phyloP scores from a whole-genome alignment of 2,113 vertebrate species.

The Mobula hypostoma region DNA sequence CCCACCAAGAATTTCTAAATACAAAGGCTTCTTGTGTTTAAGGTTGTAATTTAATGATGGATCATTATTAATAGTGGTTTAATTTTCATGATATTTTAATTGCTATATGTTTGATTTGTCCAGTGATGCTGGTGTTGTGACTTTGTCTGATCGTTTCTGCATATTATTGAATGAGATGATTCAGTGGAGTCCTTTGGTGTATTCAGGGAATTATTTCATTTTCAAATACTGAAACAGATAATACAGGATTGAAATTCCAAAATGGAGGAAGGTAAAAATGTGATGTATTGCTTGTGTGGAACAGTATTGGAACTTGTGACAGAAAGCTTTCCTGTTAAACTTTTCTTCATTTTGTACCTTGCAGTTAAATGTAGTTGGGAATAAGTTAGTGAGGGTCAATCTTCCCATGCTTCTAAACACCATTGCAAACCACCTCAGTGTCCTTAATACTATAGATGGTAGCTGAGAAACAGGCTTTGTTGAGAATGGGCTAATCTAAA shows the following conservation, averaged over 20 bases:
- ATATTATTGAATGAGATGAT: background rate
- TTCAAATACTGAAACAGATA: background rate
- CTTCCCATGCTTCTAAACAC: too few species aligned
- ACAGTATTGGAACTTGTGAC: too few species aligned
- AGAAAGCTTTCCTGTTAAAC: too few species aligned
- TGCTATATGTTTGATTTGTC: background rate
- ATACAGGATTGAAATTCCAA: background rate
- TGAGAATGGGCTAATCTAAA: too few species aligned
- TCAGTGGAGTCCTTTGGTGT: background rate
- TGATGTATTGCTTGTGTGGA: too few species aligned
- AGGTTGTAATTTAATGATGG: background rate
- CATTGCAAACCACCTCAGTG: too few species aligned
- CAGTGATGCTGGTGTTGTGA: background rate
- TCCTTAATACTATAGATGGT: too few species aligned
- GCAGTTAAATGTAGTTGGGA: too few species aligned
- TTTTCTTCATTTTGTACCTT: too few species aligned
- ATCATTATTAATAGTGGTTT: background rate
- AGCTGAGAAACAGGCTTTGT: too few species aligned
- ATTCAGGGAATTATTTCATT: background rate
- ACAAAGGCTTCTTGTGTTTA: background rate
- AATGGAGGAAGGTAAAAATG: too few species aligned
- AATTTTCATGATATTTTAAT: background rate
- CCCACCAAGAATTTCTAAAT: slow-evolving; percentile 3
- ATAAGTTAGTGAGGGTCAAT: too few species aligned
- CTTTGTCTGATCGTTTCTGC: background rate